Evolutionary conservation across 1,140 invertebrate genomes (phyloP).

Genomic region (Euura saliciscinereae): DNA sequence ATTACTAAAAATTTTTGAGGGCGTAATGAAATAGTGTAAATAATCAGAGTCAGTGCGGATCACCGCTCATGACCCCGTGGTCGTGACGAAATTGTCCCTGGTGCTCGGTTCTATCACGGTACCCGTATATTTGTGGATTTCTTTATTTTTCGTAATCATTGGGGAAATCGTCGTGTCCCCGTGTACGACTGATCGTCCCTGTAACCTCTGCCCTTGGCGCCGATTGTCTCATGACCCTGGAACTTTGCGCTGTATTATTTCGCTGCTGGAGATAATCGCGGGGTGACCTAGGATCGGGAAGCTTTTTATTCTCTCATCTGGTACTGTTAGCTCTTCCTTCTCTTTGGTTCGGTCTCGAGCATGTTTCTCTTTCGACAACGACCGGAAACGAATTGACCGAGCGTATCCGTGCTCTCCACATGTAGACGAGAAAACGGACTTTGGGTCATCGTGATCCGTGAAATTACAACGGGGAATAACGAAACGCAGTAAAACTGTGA

Average conservation of each 20-base stretch:
- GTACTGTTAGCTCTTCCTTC: not conserved
- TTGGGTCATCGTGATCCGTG: not conserved
- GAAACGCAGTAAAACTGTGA: not conserved
- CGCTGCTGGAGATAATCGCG: too few species aligned
- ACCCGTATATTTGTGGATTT: too few species aligned
- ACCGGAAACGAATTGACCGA: not conserved
- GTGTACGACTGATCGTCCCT: too few species aligned
- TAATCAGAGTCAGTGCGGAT: not conserved
- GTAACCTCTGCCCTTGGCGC: too few species aligned
- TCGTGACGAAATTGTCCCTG: not conserved
- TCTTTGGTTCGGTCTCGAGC: not conserved
- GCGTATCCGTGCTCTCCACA: not conserved
- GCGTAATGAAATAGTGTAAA: not conserved
- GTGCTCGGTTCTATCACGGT: too few species aligned
- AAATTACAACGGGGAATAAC: not conserved
- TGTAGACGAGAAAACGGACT: not conserved
- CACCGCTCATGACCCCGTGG: not conserved
- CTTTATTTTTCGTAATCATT: not conserved
- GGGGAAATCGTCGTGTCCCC: not conserved
- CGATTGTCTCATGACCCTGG: too few species aligned
- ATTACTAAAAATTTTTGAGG: not conserved
- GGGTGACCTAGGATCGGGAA: not conserved
- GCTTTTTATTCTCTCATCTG: not conserved
- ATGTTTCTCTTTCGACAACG: not conserved
- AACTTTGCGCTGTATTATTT: too few species aligned